phyloP scores from a whole-genome alignment of 2,888 invertebrate genomes.

The Erebia palarica region DNA sequence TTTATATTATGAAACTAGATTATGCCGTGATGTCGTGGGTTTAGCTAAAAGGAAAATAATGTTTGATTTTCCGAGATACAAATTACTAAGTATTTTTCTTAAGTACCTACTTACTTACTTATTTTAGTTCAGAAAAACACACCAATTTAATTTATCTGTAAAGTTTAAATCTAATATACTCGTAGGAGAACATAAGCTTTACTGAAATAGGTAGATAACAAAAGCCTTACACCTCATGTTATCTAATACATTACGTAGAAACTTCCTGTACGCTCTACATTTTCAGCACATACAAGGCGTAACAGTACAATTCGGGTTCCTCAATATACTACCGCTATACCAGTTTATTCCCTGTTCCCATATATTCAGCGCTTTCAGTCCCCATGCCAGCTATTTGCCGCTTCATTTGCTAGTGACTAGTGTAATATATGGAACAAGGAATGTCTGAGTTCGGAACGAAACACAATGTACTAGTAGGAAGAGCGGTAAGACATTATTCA shows the following conservation, averaged over 20 bases:
- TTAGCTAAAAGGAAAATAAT: too few relatives aligned
- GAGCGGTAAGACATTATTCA: slow-evolving; percentile 14
- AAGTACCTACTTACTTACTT: too few relatives aligned
- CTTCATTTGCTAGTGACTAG: slow-evolving; percentile 44
- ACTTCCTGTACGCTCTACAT: not conserved
- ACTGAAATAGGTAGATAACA: not conserved
- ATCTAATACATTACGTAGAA: not conserved
- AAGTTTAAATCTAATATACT: not conserved
- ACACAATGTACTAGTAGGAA: slow-evolving; percentile 25
- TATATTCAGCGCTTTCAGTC: slow-evolving; percentile 38
- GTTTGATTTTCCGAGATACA: too few relatives aligned
- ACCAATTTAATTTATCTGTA: too few relatives aligned
- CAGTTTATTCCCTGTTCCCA: slow-evolving; percentile 32
- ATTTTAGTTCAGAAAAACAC: too few relatives aligned
- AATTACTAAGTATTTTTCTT: too few relatives aligned
- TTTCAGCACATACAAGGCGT: slow-evolving; percentile 3
- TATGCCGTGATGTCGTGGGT: too few relatives aligned
- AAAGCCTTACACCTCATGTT: not conserved
- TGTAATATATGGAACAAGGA: slow-evolving; percentile 36
- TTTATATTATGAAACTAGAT: too few relatives aligned
- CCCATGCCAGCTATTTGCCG: slow-evolving; percentile 43
- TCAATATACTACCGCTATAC: slow-evolving; percentile 20
- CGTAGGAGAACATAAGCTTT: not conserved
- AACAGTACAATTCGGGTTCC: slow-evolving; percentile 21
- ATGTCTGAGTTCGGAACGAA: slow-evolving; percentile 28